Conservation (phyloP, 2,113 vertebrate genomes). For the Lichenostomus cassidix region DNA sequence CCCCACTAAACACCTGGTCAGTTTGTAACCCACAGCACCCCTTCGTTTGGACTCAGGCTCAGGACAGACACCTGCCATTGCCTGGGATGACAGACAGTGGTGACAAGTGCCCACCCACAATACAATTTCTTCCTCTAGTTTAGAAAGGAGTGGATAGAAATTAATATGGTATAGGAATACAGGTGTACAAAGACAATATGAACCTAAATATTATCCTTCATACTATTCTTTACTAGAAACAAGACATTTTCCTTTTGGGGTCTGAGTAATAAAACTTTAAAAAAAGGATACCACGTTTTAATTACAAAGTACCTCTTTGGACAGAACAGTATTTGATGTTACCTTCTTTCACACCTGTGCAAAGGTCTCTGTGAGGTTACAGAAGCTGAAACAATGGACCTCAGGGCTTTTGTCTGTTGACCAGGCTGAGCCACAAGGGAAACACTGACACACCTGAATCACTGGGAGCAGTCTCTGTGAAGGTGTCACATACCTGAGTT, state of each 20-base stretch:
- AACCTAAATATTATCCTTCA: not conserved
- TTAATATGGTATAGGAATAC: not conserved
- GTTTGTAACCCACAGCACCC: not conserved
- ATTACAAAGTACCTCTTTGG: not conserved
- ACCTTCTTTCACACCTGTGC: not conserved
- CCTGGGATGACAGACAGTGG: not conserved
- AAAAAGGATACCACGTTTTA: not conserved
- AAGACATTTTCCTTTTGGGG: not conserved
- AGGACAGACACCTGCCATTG: not conserved
- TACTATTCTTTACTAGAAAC: not conserved
- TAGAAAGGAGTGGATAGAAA: not conserved
- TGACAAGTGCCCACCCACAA: not conserved
- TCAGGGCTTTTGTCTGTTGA: not conserved
- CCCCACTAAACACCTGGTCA: not conserved
- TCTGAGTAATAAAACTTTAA: not conserved
- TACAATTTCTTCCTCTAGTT: not conserved
- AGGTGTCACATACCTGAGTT: constrained; percentile 76
- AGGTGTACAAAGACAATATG: not conserved
- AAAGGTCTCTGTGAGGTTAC: not conserved
- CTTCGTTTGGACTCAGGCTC: not conserved
- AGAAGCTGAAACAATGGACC: not conserved
- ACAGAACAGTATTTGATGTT: not conserved
- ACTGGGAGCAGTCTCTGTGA: not conserved
- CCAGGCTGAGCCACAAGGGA: not conserved
- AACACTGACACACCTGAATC: not conserved